Base-by-base conservation (phyloP, 2,888 invertebrate genomes). In the Clivina fossor region DNA sequence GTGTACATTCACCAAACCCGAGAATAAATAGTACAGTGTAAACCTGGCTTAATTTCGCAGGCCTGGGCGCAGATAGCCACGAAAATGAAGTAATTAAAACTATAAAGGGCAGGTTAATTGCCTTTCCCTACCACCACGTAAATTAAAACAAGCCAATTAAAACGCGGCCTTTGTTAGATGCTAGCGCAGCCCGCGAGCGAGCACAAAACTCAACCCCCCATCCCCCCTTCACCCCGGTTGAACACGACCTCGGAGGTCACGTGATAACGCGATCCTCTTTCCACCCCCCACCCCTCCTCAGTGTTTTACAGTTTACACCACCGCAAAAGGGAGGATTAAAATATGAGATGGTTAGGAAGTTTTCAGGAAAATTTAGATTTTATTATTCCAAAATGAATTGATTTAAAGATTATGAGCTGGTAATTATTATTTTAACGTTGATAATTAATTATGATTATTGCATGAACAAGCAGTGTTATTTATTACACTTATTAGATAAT, bases 31-130 rank as follows among this genome's bases (percentile, higher is more conserved):
- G 26, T 64, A 2, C 55, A 71, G 68, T 66, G 68, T 71, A 63
- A 70, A 66, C 53, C 65, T 18, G 69, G 61, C 68, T 64, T 62
- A 63, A 66, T 69, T 71, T 68, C 64, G 69, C 70, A 63, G 15
- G 8, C 30, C 65, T 64, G 67, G 64, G 66, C 61, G 61, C 66
- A 70, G 71, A 80, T 81, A 80, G 80, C 78, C 77, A 77, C 79
- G 80, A 79, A 80, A 82, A 83, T 82, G 82, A 82, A 82, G 82
- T 83, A 83, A 83, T 83, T 83, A 83, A 83, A 83, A 82, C 82
- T 83, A 83, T 83, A 83, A 83, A 83, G 82, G 81, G 81, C 77
- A 80, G 79, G 81, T 82, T 83, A 83, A 83, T 83, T 83, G 83
- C 72, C 73, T n/a, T 74, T 74, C 73, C 73, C 74, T 72, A 73